Base-by-base conservation (phyloP, 2,113 vertebrate genomes). In the Pygoscelis antarcticus region DNA sequence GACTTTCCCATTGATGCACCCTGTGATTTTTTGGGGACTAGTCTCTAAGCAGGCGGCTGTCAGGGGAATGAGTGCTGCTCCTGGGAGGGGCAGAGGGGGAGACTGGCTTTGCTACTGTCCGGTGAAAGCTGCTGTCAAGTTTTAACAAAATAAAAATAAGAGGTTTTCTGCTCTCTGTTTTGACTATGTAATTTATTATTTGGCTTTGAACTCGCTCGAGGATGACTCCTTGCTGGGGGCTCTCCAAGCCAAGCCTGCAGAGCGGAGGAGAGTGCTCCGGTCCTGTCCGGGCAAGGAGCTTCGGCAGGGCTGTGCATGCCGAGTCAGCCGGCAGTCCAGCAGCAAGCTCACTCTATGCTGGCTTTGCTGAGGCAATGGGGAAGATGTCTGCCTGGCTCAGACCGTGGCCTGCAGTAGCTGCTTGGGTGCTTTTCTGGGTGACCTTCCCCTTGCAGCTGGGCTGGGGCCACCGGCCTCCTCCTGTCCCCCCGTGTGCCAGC, bases 211-310 rank as follows among this genome's bases (percentile, higher is more conserved):
- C 25, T 74, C 7, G 2, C 78, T 55, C 3, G 8, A 51, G 77
- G 62, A 26, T 16, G n/a, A 5, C 32, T 36, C 55, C 51, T 83
- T 61, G 61, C 46, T 27, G 40, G 40, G 34, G 13, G 17, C 30
- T 78, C 55, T 30, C 47, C 23, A 21, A 55, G 72, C 51, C 14
- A 32, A 70, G 34, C 42, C 34, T 7, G 15, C 46, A 25, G 84
- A 52, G 26, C 1, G 0, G 36, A 9, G 61, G n/a, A 44, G 7
- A 91, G 62, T 7, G 1, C 4, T 32, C 17, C 0, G 2, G 52
- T 23, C 29, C 44, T 5, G 1, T 10, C 32, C 5, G 0, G 57
- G 7, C 40, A 7, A 19, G 72, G 57, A 13, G 22, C 19, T 51
- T 23, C 0, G 1, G 49, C 66, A 44, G 75, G 36, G 38, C 82